phyloP scores from a whole-genome alignment of 2,888 invertebrate genomes.

The Sthenelais limicola region DNA sequence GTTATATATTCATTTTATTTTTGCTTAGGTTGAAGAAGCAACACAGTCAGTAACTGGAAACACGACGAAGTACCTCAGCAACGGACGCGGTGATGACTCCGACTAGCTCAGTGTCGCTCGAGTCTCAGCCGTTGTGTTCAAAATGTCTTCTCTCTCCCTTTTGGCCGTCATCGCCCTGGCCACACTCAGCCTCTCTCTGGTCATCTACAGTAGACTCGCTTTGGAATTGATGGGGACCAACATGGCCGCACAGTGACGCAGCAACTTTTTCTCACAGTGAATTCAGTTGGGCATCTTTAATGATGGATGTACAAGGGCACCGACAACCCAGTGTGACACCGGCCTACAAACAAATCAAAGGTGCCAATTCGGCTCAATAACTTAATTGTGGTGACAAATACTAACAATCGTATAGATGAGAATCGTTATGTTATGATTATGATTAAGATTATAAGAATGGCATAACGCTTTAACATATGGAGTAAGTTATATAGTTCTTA shows the following conservation, averaged over 20 bases:
- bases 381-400: no score
- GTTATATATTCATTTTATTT: neutral
- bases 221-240: constrained; percentile 39
- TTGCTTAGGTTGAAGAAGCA: constrained; percentile 60
- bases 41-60: constrained; percentile 65
- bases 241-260: constrained; percentile 35
- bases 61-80: constrained; percentile 61
- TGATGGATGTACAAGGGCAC: no score
- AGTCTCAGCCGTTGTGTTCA: constrained; percentile 25
- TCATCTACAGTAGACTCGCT: constrained; percentile 38
- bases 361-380: no score
- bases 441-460: no score
- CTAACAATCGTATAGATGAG: no score
- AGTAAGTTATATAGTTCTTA: no score
- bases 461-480: no score
- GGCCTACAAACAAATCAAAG: no score
- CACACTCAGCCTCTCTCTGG: constrained; percentile 40
- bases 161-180: constrained; percentile 16
- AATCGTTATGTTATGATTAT: no score
- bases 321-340: no score
- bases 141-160: constrained; percentile 4
- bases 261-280: no score
- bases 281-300: no score
- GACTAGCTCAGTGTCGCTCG: constrained; percentile 31
- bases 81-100: constrained; percentile 50